Percentiles rank a stretch among this genome's conserved stretches.
Conservation (phyloP, 2,888 invertebrate species). For the Lamellibrachia columna region DNA sequence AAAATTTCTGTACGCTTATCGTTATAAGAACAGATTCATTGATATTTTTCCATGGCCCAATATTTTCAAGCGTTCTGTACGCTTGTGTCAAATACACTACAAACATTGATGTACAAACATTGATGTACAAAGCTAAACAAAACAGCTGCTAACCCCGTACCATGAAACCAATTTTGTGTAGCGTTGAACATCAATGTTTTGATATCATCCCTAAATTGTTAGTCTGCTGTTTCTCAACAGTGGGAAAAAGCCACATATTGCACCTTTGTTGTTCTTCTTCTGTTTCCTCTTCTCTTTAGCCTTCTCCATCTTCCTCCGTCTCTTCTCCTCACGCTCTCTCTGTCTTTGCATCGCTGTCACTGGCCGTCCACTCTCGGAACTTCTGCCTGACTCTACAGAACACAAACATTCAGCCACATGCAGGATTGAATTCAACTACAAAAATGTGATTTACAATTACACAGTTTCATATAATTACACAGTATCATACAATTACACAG, state of each 20-base stretch:
- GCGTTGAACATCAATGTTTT: neutral
- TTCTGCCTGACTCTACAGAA: neutral
- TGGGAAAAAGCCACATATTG: neutral
- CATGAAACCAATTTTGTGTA: neutral
- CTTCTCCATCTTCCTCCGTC: constrained; percentile 57
- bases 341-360: constrained; percentile 62
- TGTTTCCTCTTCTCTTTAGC: constrained; percentile 54
- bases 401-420: neutral
- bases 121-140: neutral
- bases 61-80: no score
- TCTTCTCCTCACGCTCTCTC: constrained; percentile 61
- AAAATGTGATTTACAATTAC: constrained; percentile 21
- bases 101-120: neutral
- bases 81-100: no score
- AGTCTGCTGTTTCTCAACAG: no score
- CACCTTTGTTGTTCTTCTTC: constrained; percentile 52
- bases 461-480: no score
- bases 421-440: constrained; percentile 14
- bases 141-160: neutral
- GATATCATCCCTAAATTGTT: neutral
- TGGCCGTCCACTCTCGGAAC: constrained; percentile 30
- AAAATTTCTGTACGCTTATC: no score
- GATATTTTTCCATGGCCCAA: no score
- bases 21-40: no score
- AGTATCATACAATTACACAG: no score